These are phyloP conservation scores for Leptopilina drosophilae DNA, from an alignment of 2,888 invertebrate genomes.

Conservation along the genomic window DNA sequence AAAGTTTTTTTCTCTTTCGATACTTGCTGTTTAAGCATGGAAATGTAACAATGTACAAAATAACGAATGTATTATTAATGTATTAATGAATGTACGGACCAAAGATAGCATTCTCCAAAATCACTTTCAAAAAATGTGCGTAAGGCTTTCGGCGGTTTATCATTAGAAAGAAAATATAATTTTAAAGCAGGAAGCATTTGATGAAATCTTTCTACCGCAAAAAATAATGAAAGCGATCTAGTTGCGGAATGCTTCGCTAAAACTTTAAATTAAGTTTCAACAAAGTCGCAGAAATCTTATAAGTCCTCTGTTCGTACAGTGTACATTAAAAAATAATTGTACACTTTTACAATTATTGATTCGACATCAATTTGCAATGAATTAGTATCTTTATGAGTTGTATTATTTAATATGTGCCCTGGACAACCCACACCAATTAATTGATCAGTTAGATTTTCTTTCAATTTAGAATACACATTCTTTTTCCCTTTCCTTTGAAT, in stretches of 20 bases:
- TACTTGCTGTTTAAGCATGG: conserved; percentile 41
- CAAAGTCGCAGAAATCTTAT: no score
- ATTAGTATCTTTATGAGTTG: conserved; percentile 57
- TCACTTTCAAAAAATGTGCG: conserved; percentile 56
- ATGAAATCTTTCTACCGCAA: no score
- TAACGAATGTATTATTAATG: no score
- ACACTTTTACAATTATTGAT: conserved; percentile 55
- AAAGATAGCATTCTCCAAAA: conserved; percentile 53
- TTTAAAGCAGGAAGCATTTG: no score
- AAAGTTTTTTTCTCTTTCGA: conserved; percentile 54
- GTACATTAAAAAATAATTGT: conserved; percentile 57
- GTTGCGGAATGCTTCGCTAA: no score
- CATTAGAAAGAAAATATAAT: no score
- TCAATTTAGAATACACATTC: conserved; percentile 61
- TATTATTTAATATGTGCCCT: conserved; percentile 62
- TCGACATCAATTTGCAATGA: no score
- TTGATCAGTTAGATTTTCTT: conserved; percentile 54
- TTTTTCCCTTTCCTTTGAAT: conserved; percentile 50
- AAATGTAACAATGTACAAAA: no score
- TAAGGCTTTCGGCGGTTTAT: no score
- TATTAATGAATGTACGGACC: conserved; percentile 55
- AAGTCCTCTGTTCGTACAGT: conserved; percentile 57
- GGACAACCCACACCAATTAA: conserved; percentile 61
- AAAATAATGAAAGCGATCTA: no score
- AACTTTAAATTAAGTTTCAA: no score